Conservation (phyloP, 2,797 vertebrate species). For the Channallabes apus region DNA sequence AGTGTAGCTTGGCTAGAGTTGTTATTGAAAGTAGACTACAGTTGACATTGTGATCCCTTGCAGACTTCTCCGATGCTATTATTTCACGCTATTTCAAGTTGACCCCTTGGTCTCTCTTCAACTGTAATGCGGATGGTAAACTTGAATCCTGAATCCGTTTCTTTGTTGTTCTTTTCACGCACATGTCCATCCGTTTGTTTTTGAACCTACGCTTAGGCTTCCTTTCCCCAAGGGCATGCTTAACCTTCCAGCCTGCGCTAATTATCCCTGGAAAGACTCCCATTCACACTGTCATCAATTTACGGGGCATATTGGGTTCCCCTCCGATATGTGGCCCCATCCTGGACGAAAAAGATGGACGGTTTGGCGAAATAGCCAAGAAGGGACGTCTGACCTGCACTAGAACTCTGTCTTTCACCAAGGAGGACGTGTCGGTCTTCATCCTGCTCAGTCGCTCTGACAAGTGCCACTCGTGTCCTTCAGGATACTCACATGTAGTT, state of each 20-base stretch:
- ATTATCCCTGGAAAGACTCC: slow-evolving; percentile 75
- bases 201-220: slow-evolving; percentile 61
- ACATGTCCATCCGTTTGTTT: slow-evolving; percentile 56
- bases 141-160: not conserved
- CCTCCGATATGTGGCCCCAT: slow-evolving; percentile 59
- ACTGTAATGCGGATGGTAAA: not conserved
- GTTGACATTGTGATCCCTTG: too few relatives aligned
- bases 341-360: slow-evolving; percentile 66
- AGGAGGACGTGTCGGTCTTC: slow-evolving; percentile 63
- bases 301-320: slow-evolving; percentile 60
- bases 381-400: slow-evolving; percentile 56
- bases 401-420: slow-evolving; percentile 63
- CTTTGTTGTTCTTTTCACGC: slow-evolving; percentile 39
- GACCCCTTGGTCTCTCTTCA: not conserved
- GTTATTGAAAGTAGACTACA: not conserved
- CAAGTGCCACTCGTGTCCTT: slow-evolving; percentile 17
- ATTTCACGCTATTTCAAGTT: not conserved
- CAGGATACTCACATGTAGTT: slow-evolving; percentile 23
- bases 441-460: slow-evolving; percentile 49
- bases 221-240: slow-evolving; percentile 60
- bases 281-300: slow-evolving; percentile 73
- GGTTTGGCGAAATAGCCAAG: slow-evolving; percentile 56
- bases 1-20: not conserved
- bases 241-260: slow-evolving; percentile 73
- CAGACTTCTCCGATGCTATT: not conserved